Base-by-base conservation (phyloP, 2,888 invertebrate species). In the Sinohyriopsis cumingii region DNA sequence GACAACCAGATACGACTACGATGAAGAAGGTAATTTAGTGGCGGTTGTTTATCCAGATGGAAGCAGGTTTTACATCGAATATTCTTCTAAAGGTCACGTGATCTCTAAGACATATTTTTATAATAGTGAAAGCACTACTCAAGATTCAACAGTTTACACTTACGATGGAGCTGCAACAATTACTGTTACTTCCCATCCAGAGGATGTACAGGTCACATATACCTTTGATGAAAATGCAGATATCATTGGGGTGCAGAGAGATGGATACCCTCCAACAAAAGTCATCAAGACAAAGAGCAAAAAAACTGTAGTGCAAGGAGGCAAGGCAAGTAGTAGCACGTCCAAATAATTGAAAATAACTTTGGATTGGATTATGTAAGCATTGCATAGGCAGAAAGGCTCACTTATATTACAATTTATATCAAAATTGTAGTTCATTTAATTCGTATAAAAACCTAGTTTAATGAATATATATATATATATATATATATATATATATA, bases 141-240 rank as follows among this genome's bases (percentile, higher is more conserved):
- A 62, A n/a, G n/a, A n/a, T n/a, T n/a, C n/a, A 6, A 45, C 53
- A 22, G 5, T 53, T 45, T 62, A 45, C 45, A 45, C 33, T 5
- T 62, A 62, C 22, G 62, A 62, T 45, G 62, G 62, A 18, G 53
- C 20, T 45, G 45, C 62, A 5, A 33, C 6, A 20, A 54, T 62
- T 5, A 62, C 33, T 5, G 53, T 45, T 22, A 45, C 18, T 24
- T 5, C n/a, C n/a, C n/a, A n/a, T 62, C 65, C 65, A 6, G 69
- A 45, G 1, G 57, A 65, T n/a, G 28, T 20, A 9, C 12, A 24
- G 25, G 54, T 62, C 7, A 65, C 28, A 20, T 57, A 7, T 33
- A 69, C 69, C 19, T 69, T 60, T 45, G n/a, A 28, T 63, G 69
- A 69, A 62, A 9, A 60, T 25, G 69, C 65, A 57, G 65, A 62